phyloP scores from a whole-genome alignment of 2,113 vertebrate genomes.

The Bolborhynchus lineola region DNA sequence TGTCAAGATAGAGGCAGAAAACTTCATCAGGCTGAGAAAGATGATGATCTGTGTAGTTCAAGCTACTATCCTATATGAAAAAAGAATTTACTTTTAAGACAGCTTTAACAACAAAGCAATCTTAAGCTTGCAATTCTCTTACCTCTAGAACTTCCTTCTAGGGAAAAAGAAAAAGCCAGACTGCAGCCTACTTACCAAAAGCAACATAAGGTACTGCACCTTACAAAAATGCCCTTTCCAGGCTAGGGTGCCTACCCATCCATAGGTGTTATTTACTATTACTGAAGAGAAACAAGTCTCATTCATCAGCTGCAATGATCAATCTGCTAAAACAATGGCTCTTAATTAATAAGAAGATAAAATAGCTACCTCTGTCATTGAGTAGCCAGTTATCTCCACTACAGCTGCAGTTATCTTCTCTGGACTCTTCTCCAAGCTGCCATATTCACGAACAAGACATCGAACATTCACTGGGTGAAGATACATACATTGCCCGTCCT shows the following conservation, averaged over 20 bases:
- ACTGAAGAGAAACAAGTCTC: neutral
- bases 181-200: neutral
- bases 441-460: slow-evolving; percentile 90
- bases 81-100: neutral
- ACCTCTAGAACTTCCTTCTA: neutral
- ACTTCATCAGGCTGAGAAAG: neutral
- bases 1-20: neutral
- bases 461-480: slow-evolving; percentile 95
- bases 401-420: slow-evolving; percentile 90
- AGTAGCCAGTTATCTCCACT: slow-evolving; percentile 92
- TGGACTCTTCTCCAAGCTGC: slow-evolving; percentile 93
- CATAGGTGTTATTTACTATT: neutral
- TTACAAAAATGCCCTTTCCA: neutral
- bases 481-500: slow-evolving; percentile 98
- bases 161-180: neutral
- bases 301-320: neutral
- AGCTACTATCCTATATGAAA: neutral
- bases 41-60: neutral
- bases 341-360: neutral
- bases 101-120: neutral
- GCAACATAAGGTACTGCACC: neutral
- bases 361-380: slow-evolving; percentile 89
- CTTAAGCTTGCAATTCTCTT: neutral
- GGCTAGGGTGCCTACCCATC: neutral
- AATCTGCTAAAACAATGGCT: neutral